Evolutionary conservation across 2,113 vertebrate species (phyloP), one percentile per base, ranked within the genome.

Genomic region (Spizaetus ornatus): DNA sequence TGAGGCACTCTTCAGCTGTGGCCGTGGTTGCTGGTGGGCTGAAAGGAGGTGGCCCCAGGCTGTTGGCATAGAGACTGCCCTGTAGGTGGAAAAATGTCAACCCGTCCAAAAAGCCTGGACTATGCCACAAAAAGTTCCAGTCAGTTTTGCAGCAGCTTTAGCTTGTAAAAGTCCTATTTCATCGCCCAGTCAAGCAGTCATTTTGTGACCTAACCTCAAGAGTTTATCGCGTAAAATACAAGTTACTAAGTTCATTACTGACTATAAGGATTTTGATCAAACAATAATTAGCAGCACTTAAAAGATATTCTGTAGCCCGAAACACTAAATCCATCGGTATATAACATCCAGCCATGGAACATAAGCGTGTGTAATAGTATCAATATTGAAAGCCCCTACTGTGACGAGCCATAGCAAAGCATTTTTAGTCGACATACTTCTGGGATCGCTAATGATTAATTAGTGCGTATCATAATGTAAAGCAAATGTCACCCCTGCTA

Each of bases 381-480:
- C 98, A 98, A 98, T 98, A 98, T 98, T 98, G 98, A 98, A 98
- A 98, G 98, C 98, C 98, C 99, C 99, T 97, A 98, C 99, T 99
- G 99, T 87, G 99, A 97, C 93, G 97, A 99, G 98, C 98, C 98
- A 97, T 97, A 98, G 98, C 98, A 98, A 99, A 98, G 99, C 98
- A 98, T 98, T 99, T 98, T 98, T 98, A 98, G 98, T 97, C 98
- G 97, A 98, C 98, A 98, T 98, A 98, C 98, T 99, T 99, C 98
- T 98, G 99, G 99, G 99, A 99, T 99, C 98, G 92, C 99, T 99
- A 99, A 99, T 99, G 99, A 99, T 99, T 99, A 99, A 99, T 99
- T 99, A 99, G 99, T 97, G 98, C 98, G 98, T 99, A 99, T 99
- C 98, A 98, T 99, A 99, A 99, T 99, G 98, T 99, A 99, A 99